Evolutionary conservation across 2,888 invertebrate genomes (phyloP).

Genomic region (Pedicia rivosa): DNA sequence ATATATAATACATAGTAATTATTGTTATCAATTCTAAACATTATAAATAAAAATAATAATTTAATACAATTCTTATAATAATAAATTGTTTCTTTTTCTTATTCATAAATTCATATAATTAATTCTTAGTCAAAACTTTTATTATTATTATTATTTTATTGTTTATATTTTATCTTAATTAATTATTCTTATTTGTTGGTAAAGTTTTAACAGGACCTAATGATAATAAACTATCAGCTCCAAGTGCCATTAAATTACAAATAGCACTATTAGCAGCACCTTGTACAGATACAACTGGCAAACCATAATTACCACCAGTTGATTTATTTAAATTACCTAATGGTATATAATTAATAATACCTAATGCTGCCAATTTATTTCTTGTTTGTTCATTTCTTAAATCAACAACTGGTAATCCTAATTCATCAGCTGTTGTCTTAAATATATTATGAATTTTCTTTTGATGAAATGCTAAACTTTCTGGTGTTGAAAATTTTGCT

Average conservation of each 20-base stretch:
- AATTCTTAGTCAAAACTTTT: no score
- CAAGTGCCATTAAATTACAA: slow-evolving; percentile 43
- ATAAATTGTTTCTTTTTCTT: no score
- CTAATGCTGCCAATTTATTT: slow-evolving; percentile 44
- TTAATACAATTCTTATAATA: no score
- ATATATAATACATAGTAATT: no score
- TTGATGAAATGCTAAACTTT: slow-evolving; percentile 41
- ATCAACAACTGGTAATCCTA: slow-evolving; percentile 59
- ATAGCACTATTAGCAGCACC: slow-evolving; percentile 41
- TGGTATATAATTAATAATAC: slow-evolving; percentile 60
- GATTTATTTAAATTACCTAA: slow-evolving; percentile 43
- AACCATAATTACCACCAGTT: slow-evolving; percentile 45
- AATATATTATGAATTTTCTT: slow-evolving; percentile 35
- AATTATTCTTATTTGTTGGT: slow-evolving; percentile 20
- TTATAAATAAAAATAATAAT: no score
- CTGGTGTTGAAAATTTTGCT: slow-evolving; percentile 50
- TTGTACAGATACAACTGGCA: slow-evolving; percentile 53
- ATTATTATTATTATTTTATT: no score
- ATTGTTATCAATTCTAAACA: no score
- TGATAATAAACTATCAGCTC: slow-evolving; percentile 52
- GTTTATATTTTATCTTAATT: no score
- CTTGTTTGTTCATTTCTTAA: slow-evolving; percentile 49
- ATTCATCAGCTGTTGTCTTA: slow-evolving; percentile 34
- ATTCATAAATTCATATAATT: no score
- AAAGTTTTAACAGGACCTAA: slow-evolving; percentile 52